These are phyloP conservation scores for Ginglymostoma cirratum DNA, from an alignment of 2,113 vertebrate genomes.

Conservation along the genomic window DNA sequence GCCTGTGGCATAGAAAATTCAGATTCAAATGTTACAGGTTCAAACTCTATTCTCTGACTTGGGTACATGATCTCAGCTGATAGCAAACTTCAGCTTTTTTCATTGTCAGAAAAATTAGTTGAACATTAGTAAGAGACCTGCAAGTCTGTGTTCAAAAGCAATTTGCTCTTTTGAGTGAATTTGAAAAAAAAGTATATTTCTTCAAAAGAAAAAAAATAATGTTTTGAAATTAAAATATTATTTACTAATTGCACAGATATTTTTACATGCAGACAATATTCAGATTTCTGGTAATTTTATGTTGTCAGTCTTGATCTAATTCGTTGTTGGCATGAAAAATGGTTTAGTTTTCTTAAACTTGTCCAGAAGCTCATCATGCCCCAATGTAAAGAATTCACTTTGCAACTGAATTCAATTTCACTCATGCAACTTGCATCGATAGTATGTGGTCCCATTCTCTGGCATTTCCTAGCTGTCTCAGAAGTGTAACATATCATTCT, in stretches of 20 bases:
- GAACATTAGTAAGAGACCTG: not conserved
- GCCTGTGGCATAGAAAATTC: not conserved
- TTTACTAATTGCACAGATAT: not conserved
- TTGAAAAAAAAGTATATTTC: not conserved
- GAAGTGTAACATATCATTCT: not conserved
- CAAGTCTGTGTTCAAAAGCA: not conserved
- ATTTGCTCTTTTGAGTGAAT: not conserved
- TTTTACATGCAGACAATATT: not conserved
- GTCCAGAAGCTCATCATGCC: not conserved
- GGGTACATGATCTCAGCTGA: not conserved
- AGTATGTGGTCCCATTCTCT: not conserved
- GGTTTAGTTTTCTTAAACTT: not conserved
- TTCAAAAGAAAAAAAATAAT: not conserved
- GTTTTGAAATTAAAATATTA: not conserved
- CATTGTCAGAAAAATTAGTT: not conserved
- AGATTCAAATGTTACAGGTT: not conserved
- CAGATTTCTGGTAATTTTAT: not conserved
- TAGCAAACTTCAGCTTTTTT: not conserved
- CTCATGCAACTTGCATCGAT: no score
- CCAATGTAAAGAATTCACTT: not conserved
- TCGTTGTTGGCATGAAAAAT: not conserved
- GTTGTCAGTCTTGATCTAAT: not conserved
- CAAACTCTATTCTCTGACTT: not conserved
- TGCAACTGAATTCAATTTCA: not conserved
- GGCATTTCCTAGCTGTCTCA: not conserved